Evolutionary conservation across 2,113 vertebrate species (phyloP).

Genomic region (Bambusicola thoracicus): DNA sequence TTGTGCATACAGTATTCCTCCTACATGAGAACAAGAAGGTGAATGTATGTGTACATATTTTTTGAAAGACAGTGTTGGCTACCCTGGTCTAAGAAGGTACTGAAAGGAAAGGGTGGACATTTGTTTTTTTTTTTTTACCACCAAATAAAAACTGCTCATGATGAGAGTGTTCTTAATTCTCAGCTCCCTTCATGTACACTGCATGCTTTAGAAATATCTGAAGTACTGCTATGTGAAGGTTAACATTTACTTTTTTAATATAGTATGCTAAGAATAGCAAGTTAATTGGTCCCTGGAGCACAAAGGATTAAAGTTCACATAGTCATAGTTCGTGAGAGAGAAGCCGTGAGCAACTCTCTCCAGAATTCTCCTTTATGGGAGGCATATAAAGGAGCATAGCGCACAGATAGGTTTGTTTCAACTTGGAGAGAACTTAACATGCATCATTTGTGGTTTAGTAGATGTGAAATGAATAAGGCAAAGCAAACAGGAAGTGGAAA

Average conservation of each 20-base stretch:
- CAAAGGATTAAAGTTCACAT: constrained; percentile 5
- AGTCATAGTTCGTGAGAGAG: background rate
- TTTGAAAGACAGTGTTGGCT: background rate
- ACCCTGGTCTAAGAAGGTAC: background rate
- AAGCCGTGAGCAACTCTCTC: background rate
- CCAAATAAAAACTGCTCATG: background rate
- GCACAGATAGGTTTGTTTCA: background rate
- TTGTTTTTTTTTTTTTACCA: background rate
- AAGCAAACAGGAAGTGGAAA: background rate
- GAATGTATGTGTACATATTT: background rate
- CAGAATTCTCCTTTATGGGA: background rate
- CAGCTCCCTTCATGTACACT: background rate
- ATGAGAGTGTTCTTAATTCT: background rate
- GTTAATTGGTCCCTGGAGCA: background rate
- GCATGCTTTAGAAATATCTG: background rate
- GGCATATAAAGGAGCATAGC: background rate
- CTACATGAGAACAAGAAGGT: background rate
- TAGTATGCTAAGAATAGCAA: constrained; percentile 26
- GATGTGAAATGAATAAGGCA: background rate
- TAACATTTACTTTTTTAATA: constrained; percentile 30
- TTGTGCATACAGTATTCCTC: background rate
- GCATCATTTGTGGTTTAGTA: background rate
- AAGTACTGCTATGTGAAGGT: background rate
- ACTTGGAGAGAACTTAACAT: background rate
- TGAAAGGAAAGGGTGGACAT: background rate